Evolutionary conservation across 1,140 invertebrate genomes (phyloP).

Genomic region (Heliothis subflexa): DNA sequence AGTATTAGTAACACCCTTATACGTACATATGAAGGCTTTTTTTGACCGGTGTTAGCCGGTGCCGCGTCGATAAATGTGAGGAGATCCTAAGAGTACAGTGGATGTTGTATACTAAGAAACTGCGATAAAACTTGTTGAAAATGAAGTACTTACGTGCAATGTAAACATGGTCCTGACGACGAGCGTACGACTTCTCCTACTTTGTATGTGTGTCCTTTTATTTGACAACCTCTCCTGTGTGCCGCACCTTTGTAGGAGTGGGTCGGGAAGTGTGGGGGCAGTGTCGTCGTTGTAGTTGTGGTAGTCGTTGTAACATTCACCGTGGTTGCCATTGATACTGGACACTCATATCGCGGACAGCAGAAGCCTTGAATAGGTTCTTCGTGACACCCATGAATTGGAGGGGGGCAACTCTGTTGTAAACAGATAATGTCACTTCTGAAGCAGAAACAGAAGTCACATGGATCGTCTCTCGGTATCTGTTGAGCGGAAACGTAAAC

Average conservation of each 20-base stretch:
- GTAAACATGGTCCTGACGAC: constrained; percentile 95
- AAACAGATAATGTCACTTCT: constrained; percentile 97
- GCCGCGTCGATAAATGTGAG: too few relatives aligned
- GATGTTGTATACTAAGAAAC: too few relatives aligned
- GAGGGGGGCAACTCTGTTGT: constrained; percentile 97
- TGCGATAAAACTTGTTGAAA: neutral
- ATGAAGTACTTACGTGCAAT: constrained; percentile 94
- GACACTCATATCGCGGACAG: constrained; percentile 97
- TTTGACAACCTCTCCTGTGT: constrained; percentile 92
- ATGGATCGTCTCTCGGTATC: constrained; percentile 96
- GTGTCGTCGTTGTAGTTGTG: constrained; percentile 94
- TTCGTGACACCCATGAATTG: constrained; percentile 95
- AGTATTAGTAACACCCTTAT: too few relatives aligned
- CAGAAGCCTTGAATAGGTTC: constrained; percentile 97
- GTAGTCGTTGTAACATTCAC: constrained; percentile 93
- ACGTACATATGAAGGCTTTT: too few relatives aligned
- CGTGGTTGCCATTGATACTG: constrained; percentile 92
- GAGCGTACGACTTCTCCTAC: constrained; percentile 93
- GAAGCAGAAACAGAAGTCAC: constrained; percentile 99
- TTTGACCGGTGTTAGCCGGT: too few relatives aligned
- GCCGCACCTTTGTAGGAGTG: constrained; percentile 92
- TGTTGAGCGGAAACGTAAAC: constrained; percentile 97
- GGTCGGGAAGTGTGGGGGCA: constrained; percentile 92
- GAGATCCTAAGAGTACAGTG: too few relatives aligned
- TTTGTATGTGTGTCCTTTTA: constrained; percentile 93